Conservation (phyloP, 2,797 vertebrate species). For the Columba guinea region DNA sequence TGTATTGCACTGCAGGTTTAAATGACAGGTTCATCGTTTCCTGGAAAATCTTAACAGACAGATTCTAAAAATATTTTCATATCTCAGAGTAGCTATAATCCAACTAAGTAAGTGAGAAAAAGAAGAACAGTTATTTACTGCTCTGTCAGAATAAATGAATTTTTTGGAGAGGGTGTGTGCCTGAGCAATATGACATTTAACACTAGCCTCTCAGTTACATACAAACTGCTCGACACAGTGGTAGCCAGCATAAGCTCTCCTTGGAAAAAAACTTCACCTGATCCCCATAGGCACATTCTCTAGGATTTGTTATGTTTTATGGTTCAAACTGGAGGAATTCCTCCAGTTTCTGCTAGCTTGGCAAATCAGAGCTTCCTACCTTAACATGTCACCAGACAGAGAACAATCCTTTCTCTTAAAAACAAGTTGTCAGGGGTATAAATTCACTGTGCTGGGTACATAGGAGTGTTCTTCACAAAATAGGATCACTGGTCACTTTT, state of each 20-base stretch:
- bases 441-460: not conserved
- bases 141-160: not conserved
- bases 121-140: not conserved
- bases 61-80: slow-evolving; percentile 21
- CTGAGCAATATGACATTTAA: not conserved
- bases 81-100: slow-evolving; percentile 7
- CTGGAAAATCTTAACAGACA: not conserved
- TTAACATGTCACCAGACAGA: not conserved
- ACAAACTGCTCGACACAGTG: not conserved
- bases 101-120: not conserved
- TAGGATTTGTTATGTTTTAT: not conserved
- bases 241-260: not conserved
- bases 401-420: not conserved
- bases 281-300: not conserved
- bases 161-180: not conserved
- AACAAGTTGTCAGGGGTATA: not conserved
- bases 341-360: not conserved
- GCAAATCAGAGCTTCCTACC: not conserved
- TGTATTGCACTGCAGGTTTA: not conserved
- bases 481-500: not conserved
- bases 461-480: not conserved
- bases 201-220: not conserved
- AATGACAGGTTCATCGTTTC: not conserved
- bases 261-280: not conserved
- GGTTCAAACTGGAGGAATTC: fast-evolving